Evolutionary conservation across 2,888 invertebrate genomes (phyloP).

Genomic region (Mellilla xanthometata): DNA sequence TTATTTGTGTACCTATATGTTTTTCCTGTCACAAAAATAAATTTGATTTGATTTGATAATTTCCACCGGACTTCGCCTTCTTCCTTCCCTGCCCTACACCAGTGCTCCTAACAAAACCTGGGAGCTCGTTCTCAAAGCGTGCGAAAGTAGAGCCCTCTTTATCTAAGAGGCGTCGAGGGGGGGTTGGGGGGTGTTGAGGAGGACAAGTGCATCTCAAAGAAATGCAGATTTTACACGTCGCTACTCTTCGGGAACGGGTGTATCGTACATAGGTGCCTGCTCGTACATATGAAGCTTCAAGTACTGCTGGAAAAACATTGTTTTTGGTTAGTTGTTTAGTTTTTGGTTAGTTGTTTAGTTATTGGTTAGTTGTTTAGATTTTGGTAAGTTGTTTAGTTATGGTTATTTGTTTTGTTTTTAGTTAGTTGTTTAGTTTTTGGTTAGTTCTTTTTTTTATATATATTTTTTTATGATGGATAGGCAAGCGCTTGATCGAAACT

Average conservation of each 20-base stretch:
- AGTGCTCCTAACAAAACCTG: constrained; percentile 68
- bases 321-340: neutral
- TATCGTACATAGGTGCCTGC: constrained; percentile 48
- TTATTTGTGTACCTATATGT: too few relatives aligned
- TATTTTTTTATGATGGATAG: neutral
- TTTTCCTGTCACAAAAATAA: too few relatives aligned
- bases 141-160: constrained; percentile 79
- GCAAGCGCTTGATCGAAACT: too few relatives aligned
- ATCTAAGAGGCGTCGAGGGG: constrained; percentile 67
- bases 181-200: constrained; percentile 28
- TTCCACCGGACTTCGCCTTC: neutral
- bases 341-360: neutral
- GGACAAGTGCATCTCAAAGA: constrained; percentile 83
- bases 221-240: constrained; percentile 83
- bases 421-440: too few relatives aligned
- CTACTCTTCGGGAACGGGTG: constrained; percentile 74
- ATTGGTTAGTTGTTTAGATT: neutral
- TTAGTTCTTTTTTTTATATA: neutral
- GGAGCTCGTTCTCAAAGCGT: constrained; percentile 69
- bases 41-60: too few relatives aligned
- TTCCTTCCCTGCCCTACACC: constrained; percentile 7
- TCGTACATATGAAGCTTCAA: neutral
- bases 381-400: too few relatives aligned
- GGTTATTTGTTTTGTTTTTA: too few relatives aligned
- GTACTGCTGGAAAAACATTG: too few relatives aligned